Conservation (phyloP, 2,797 vertebrate species). For the Acrossocheilus fasciatus region DNA sequence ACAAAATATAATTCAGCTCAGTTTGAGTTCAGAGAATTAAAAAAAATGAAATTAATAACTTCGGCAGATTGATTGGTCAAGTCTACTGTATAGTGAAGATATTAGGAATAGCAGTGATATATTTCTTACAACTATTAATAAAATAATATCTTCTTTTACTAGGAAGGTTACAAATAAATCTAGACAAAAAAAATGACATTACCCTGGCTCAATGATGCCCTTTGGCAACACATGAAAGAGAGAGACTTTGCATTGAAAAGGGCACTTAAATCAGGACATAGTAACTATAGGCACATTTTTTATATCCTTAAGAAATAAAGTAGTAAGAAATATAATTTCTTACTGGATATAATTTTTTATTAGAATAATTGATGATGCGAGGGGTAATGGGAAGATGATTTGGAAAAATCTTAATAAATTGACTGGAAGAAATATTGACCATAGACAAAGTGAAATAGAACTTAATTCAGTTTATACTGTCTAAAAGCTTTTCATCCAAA, state of each 20-base stretch:
- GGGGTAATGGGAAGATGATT: background rate
- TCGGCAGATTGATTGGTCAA: background rate
- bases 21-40: background rate
- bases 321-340: background rate
- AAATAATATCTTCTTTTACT: background rate
- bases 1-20: background rate
- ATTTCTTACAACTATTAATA: background rate
- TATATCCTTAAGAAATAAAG: conserved; percentile 12
- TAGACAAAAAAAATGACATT: conserved; percentile 9
- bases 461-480: background rate
- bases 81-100: no score
- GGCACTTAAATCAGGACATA: background rate
- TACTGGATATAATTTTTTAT: background rate
- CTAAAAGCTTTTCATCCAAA: background rate
- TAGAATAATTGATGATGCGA: background rate
- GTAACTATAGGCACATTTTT: background rate
- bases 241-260: conserved; percentile 21
- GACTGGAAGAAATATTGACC: background rate
- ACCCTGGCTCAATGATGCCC: background rate
- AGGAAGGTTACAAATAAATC: background rate
- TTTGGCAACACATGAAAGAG: conserved; percentile 19
- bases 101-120: background rate
- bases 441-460: background rate
- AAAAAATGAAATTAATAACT: background rate
- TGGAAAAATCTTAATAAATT: conserved; percentile 12